These are phyloP conservation scores for Amphimallon solstitiale DNA, from an alignment of 2,888 invertebrate species.

Conservation along the genomic window DNA sequence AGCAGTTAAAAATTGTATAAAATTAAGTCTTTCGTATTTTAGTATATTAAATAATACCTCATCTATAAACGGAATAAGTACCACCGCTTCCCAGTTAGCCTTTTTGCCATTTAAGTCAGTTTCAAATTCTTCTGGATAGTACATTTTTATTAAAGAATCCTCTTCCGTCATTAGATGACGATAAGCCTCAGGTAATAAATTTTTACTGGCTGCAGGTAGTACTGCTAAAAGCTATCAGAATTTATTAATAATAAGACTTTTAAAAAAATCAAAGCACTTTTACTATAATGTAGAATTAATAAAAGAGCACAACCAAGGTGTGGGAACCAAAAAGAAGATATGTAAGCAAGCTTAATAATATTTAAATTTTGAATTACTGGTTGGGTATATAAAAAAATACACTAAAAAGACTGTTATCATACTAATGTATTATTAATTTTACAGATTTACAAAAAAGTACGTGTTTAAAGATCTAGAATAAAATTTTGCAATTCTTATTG, in stretches of 20 bases:
- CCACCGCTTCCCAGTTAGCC: slow-evolving; percentile 97
- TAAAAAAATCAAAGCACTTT: background rate
- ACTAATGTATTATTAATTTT: no score
- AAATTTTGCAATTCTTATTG: no score
- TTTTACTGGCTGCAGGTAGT: slow-evolving; percentile 85
- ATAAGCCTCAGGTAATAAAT: slow-evolving; percentile 80
- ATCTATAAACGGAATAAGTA: slow-evolving; percentile 92
- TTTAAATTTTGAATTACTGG: no score
- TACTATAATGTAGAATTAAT: background rate
- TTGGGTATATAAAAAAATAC: no score
- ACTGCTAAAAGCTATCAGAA: slow-evolving; percentile 79
- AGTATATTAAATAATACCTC: slow-evolving; percentile 66
- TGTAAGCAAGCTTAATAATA: no score
- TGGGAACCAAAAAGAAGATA: no score
- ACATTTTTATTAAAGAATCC: slow-evolving; percentile 85
- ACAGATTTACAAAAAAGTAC: no score
- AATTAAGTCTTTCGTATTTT: slow-evolving; percentile 1
- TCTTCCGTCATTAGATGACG: slow-evolving; percentile 81
- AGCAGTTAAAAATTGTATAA: no score
- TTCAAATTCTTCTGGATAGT: slow-evolving; percentile 90
- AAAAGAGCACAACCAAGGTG: no score
- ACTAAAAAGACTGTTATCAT: no score
- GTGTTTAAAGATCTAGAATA: no score
- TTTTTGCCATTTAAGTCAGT: slow-evolving; percentile 96
- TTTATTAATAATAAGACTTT: slow-evolving; percentile 17